Percentiles rank a stretch among this genome's conserved stretches.
Conservation (phyloP, 2,797 vertebrate genomes). For the Distichodus sexfasciatus region DNA sequence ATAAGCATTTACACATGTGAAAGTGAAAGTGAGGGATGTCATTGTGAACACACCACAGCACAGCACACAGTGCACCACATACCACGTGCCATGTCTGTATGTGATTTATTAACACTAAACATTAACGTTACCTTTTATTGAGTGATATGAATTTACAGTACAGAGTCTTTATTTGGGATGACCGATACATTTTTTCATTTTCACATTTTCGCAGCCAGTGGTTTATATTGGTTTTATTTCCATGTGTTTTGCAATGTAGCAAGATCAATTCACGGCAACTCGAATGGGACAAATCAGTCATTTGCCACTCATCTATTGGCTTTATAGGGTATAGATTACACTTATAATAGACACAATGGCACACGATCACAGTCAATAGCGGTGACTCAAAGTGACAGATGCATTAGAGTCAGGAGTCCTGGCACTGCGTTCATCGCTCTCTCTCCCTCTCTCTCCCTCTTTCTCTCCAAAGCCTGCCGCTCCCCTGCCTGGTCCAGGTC, state of each 20-base stretch:
- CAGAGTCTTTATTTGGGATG: too few species aligned
- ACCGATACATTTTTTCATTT: too few species aligned
- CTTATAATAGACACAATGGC: conserved; percentile 26
- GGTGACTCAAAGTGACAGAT: conserved; percentile 57
- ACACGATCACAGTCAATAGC: conserved; percentile 32
- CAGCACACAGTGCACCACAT: too few species aligned
- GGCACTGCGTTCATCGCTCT: conserved; percentile 44
- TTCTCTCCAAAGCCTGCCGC: conserved; percentile 48
- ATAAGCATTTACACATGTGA: too few species aligned
- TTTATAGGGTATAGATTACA: conserved; percentile 29
- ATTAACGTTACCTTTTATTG: too few species aligned
- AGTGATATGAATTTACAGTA: too few species aligned
- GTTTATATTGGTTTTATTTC: too few species aligned
- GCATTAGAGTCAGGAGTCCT: conserved; percentile 58
- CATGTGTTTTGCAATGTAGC: neutral
- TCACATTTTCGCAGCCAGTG: too few species aligned
- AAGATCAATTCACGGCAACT: neutral
- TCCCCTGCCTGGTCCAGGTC: conserved; percentile 50
- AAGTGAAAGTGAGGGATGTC: too few species aligned
- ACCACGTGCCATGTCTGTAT: too few species aligned
- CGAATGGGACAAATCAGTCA: neutral
- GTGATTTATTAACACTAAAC: too few species aligned
- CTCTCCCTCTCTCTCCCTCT: conserved; percentile 29
- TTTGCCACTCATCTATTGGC: conserved; percentile 5
- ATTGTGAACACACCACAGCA: too few species aligned